phyloP scores from a whole-genome alignment of 2,888 invertebrate species.

The Epinotia bilunana region DNA sequence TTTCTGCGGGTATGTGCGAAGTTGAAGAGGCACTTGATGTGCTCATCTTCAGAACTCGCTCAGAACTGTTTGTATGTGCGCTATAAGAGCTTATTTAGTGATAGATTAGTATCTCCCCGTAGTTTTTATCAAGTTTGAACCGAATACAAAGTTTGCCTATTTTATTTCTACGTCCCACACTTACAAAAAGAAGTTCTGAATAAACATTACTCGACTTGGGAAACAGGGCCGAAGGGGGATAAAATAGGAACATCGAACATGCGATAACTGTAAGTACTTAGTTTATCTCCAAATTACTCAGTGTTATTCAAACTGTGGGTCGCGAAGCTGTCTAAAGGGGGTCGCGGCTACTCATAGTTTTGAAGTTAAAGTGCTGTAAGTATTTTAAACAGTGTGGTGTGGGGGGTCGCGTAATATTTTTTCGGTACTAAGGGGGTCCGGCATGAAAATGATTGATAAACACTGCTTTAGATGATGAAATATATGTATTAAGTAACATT shows the following conservation, averaged over 20 bases:
- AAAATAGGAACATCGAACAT: not conserved
- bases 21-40: conserved; percentile 19
- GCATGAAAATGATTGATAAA: too few relatives aligned
- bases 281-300: not conserved
- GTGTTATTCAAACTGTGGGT: too few relatives aligned
- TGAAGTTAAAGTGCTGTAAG: too few relatives aligned
- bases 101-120: not conserved
- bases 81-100: conserved; percentile 13
- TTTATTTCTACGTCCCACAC: not conserved
- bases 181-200: not conserved
- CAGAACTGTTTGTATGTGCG: conserved; percentile 12
- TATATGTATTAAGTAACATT: too few relatives aligned
- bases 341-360: too few relatives aligned
- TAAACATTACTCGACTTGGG: not conserved
- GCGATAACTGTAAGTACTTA: not conserved
- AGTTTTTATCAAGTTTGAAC: not conserved
- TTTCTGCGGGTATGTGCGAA: conserved; percentile 20
- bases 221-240: not conserved
- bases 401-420: too few relatives aligned
- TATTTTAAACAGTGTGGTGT: too few relatives aligned
- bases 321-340: too few relatives aligned
- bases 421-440: too few relatives aligned
- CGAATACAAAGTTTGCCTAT: not conserved
- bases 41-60: conserved; percentile 18
- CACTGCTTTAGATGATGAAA: too few relatives aligned